A percentile compares a stretch with the other conserved stretches of the same genome.
Evolutionary conservation across 2,888 invertebrate genomes (phyloP).

Genomic region (Dolichomitus sp.): DNA sequence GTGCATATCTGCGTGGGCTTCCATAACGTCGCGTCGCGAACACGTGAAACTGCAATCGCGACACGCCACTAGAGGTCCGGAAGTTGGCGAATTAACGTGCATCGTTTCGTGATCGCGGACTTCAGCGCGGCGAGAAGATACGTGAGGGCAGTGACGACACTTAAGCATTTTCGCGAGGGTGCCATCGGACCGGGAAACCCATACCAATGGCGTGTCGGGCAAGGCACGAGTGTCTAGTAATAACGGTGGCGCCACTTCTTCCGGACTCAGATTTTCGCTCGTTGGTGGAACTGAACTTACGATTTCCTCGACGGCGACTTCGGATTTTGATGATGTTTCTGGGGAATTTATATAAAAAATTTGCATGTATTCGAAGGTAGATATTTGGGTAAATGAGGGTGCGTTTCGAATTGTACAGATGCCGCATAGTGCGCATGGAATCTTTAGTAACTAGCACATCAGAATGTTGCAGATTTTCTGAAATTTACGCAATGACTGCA

Average conservation of each 20-base stretch:
- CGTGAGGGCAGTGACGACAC: conserved; percentile 94
- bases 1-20: conserved; percentile 92
- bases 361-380: neutral
- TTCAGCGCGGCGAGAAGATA: conserved; percentile 93
- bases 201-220: conserved; percentile 91
- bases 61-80: conserved; percentile 89
- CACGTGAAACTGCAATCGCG: conserved; percentile 93
- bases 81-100: conserved; percentile 88
- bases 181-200: conserved; percentile 91
- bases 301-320: conserved; percentile 73
- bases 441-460: no score
- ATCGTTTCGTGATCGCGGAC: conserved; percentile 95
- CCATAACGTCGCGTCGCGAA: conserved; percentile 90
- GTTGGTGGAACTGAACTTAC: conserved; percentile 71
- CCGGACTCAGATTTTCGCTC: conserved; percentile 66
- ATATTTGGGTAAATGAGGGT: neutral
- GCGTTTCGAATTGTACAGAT: no score
- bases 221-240: conserved; percentile 87
- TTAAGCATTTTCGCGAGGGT: conserved; percentile 94
- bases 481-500: no score
- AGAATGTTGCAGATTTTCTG: no score
- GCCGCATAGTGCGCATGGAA: no score
- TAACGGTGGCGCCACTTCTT: conserved; percentile 77
- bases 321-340: conserved; percentile 68
- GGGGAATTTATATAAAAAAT: conserved; percentile 50